These are phyloP conservation scores for Protodeltote pygarga DNA, from an alignment of 2,888 invertebrate species.

Conservation along the genomic window DNA sequence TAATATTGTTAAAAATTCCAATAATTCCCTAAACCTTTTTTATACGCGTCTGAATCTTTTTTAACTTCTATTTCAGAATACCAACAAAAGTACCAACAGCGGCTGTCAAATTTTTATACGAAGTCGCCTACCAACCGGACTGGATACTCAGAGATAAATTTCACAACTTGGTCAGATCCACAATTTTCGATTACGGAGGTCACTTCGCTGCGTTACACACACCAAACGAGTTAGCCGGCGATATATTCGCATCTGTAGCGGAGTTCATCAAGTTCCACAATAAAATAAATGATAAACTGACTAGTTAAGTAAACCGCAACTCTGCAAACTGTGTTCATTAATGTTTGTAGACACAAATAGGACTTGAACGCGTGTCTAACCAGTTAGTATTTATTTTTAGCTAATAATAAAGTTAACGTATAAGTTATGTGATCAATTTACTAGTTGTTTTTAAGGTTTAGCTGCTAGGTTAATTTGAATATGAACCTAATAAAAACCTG, in stretches of 20 bases:
- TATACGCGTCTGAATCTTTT: no score
- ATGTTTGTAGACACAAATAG: background rate
- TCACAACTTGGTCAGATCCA: constrained; percentile 89
- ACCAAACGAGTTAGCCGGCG: constrained; percentile 90
- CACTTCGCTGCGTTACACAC: constrained; percentile 95
- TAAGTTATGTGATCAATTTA: no score
- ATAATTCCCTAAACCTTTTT: no score
- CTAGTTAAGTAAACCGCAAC: constrained; percentile 2
- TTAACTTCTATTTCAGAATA: constrained; percentile 81
- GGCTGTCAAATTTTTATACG: constrained; percentile 91
- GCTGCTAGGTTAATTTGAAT: no score
- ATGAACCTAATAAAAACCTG: no score
- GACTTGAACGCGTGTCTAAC: background rate
- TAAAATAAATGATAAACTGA: constrained; percentile 14
- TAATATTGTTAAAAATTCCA: no score
- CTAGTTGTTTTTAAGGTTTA: no score
- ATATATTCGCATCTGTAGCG: constrained; percentile 73
- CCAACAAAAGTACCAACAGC: constrained; percentile 90
- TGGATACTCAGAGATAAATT: constrained; percentile 88
- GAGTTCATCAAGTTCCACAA: constrained; percentile 65
- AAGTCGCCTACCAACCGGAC: constrained; percentile 88
- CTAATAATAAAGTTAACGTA: background rate
- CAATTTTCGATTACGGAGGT: constrained; percentile 89
- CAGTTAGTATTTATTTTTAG: background rate
- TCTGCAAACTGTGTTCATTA: constrained; percentile 2